phyloP scores from a whole-genome alignment of 2,888 invertebrate species.

The Temnothorax unifasciatus region DNA sequence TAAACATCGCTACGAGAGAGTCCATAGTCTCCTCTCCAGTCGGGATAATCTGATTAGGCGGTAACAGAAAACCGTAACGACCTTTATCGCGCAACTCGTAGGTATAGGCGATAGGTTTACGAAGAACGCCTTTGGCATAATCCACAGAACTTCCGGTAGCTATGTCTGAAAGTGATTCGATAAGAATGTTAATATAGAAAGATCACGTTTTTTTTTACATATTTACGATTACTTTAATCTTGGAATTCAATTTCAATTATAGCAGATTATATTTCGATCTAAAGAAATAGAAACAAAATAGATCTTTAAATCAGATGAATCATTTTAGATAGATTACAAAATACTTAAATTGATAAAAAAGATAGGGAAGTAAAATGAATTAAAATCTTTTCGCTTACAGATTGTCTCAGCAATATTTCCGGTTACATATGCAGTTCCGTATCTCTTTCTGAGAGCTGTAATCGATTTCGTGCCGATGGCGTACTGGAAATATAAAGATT shows the following conservation, averaged over 20 bases:
- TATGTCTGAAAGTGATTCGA: conserved; percentile 87
- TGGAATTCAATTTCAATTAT: neutral
- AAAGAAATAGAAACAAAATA: neutral
- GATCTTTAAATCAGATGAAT: neutral
- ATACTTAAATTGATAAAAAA: neutral
- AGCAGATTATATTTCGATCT: neutral
- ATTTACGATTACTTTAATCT: neutral
- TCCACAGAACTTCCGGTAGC: conserved; percentile 91
- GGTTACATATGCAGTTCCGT: conserved; percentile 88
- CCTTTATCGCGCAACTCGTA: conserved; percentile 91
- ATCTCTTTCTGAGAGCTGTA: conserved; percentile 87
- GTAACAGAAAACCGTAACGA: conserved; percentile 90
- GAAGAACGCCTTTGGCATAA: conserved; percentile 91
- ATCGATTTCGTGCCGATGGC: neutral
- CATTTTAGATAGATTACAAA: neutral
- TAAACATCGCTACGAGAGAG: conserved; percentile 87
- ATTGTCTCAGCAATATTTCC: conserved; percentile 88
- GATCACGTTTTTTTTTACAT: no score
- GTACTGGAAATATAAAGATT: conserved; percentile 13
- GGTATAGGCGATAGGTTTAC: conserved; percentile 90
- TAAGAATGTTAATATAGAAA: neutral
- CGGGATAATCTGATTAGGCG: conserved; percentile 90
- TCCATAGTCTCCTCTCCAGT: conserved; percentile 90
- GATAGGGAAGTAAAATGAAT: neutral
- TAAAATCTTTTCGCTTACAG: conserved; percentile 85